A percentile compares a stretch with the other conserved stretches of the same genome.
These are phyloP conservation scores for Seira sanloemensis DNA, from an alignment of 2,888 invertebrate species.

Conservation along the genomic window DNA sequence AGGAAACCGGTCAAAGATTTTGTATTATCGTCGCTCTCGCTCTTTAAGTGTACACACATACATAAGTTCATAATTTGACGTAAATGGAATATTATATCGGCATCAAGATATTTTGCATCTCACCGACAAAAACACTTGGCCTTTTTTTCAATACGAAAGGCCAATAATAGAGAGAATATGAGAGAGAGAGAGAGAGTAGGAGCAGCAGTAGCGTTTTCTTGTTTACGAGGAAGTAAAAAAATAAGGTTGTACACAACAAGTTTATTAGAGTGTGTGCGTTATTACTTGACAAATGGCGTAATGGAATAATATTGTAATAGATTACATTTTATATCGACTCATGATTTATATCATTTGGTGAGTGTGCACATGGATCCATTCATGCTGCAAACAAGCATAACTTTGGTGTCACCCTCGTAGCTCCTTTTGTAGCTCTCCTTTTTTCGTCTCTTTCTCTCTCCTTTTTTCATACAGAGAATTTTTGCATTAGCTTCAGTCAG, in stretches of 20 bases:
- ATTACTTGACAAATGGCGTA: constrained; percentile 22
- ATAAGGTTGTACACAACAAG: constrained; percentile 23
- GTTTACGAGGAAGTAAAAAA: constrained; percentile 47
- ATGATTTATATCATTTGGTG: constrained; percentile 1
- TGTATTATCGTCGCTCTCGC: neutral
- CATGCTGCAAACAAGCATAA: neutral
- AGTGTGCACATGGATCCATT: constrained; percentile 13
- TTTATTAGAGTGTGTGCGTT: constrained; percentile 22
- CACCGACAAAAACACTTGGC: neutral
- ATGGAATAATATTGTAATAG: constrained; percentile 47
- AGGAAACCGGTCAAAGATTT: neutral
- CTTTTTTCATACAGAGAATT: neutral
- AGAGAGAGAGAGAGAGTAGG: neutral
- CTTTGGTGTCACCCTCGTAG: neutral
- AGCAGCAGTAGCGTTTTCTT: neutral
- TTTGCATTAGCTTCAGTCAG: neutral
- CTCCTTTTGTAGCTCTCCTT: neutral
- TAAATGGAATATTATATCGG: neutral
- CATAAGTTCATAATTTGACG: no score
- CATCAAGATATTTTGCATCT: neutral
- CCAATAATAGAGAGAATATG: no score
- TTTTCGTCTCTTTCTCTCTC: no score
- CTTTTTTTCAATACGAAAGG: no score
- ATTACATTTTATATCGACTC: constrained; percentile 12
- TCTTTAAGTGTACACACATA: no score